Conservation (phyloP, 1,140 invertebrate species). For the Brachionus koreanus region DNA sequence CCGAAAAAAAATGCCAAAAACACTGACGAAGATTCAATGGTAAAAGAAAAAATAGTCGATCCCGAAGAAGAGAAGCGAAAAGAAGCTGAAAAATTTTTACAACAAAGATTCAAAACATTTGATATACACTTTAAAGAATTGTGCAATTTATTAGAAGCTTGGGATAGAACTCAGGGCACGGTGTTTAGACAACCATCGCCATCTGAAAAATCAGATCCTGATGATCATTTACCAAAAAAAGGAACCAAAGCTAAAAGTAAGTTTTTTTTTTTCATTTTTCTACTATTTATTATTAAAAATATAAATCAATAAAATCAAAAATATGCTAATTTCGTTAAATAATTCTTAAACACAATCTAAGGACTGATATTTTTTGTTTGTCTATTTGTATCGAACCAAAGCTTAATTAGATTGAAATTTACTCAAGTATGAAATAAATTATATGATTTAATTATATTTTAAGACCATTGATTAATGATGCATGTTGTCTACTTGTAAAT, state of each 20-base stretch:
- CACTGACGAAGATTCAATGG: conserved; percentile 45
- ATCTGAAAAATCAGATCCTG: conserved; percentile 34
- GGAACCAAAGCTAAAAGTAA: conserved; percentile 47
- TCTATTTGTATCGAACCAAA: too few relatives aligned
- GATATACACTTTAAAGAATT: conserved; percentile 56
- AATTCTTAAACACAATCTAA: too few relatives aligned
- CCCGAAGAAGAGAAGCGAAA: conserved; percentile 48
- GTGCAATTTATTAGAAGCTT: conserved; percentile 52
- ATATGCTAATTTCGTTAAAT: too few relatives aligned
- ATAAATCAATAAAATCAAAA: neutral
- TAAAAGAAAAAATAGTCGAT: conserved; percentile 48
- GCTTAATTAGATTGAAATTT: too few relatives aligned
- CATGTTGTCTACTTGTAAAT: too few relatives aligned
- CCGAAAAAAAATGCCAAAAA: neutral
- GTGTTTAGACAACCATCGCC: conserved; percentile 34
- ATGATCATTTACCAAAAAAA: conserved; percentile 48
- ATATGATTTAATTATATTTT: too few relatives aligned
- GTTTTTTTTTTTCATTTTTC: neutral
- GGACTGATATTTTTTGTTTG: too few relatives aligned
- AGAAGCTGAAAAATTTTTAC: neutral
- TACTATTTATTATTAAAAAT: neutral
- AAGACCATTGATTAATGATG: too few relatives aligned
- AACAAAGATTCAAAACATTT: conserved; percentile 54
- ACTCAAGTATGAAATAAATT: too few relatives aligned
- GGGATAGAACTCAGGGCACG: conserved; percentile 52